phyloP scores from a whole-genome alignment of 1,140 invertebrate genomes.

The Teleopsis dalmanni region DNA sequence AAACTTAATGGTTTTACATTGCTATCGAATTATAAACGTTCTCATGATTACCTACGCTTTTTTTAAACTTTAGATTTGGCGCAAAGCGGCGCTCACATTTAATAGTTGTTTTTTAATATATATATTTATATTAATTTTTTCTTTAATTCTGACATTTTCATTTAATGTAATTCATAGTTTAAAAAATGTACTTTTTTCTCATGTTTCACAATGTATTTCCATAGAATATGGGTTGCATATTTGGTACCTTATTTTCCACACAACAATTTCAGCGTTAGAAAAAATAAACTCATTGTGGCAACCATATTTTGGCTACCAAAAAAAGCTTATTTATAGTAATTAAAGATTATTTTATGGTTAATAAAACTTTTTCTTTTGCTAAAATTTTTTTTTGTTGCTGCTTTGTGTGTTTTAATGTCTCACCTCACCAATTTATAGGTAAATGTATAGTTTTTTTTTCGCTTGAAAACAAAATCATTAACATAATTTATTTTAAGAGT shows the following conservation, averaged over 20 bases:
- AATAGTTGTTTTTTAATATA: too few species aligned
- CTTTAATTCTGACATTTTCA: too few species aligned
- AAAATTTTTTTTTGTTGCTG: background rate
- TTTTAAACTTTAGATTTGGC: too few species aligned
- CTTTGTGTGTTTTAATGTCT: constrained; percentile 44
- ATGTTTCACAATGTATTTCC: constrained; percentile 45
- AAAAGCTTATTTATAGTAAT: background rate
- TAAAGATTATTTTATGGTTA: background rate
- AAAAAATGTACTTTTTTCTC: constrained; percentile 11
- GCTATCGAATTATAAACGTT: too few species aligned
- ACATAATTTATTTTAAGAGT: constrained; percentile 17
- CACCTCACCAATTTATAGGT: constrained; percentile 45
- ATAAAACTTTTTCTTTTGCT: background rate
- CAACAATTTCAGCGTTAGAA: constrained; percentile 39
- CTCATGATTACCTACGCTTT: too few species aligned
- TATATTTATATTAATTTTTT: too few species aligned
- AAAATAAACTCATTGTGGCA: background rate
- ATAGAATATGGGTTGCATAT: constrained; percentile 24
- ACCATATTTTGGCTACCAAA: background rate
- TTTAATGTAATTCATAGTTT: too few species aligned
- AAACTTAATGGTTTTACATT: too few species aligned
- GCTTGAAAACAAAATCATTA: too few species aligned
- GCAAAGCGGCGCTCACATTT: constrained; percentile 38
- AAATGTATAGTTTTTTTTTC: too few species aligned
- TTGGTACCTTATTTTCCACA: constrained; percentile 44